These are phyloP conservation scores for Thripadectes ignobilis DNA, from an alignment of 2,797 vertebrate species.

Conservation along the genomic window DNA sequence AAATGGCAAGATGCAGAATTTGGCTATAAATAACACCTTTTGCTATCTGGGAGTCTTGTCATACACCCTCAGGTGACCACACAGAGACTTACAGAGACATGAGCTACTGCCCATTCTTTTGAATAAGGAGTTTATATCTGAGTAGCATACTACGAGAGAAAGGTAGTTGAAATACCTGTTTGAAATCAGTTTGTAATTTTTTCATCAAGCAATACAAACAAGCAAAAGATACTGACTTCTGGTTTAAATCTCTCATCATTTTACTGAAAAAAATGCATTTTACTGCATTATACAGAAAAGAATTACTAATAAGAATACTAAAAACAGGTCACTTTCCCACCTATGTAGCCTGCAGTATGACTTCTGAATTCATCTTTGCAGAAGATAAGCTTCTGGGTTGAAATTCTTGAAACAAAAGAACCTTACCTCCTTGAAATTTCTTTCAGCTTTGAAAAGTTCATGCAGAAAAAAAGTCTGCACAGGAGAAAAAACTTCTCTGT, in stretches of 20 bases:
- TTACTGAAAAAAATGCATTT: background rate
- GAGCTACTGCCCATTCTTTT: background rate
- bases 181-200: background rate
- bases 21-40: background rate
- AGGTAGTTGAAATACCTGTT: background rate
- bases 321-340: background rate
- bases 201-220: background rate
- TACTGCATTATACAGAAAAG: background rate
- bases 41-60: background rate
- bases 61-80: background rate
- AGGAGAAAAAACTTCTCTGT: background rate
- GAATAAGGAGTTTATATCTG: background rate
- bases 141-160: background rate
- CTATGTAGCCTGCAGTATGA: background rate
- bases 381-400: background rate
- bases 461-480: background rate
- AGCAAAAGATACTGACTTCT: background rate
- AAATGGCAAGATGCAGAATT: background rate
- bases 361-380: background rate
- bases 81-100: background rate
- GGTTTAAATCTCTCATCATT: background rate
- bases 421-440: background rate
- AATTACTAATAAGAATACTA: background rate
- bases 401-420: background rate
- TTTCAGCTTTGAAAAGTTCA: background rate